These are phyloP conservation scores for Athalia rosae DNA, from an alignment of 2,888 invertebrate genomes.

Conservation along the genomic window DNA sequence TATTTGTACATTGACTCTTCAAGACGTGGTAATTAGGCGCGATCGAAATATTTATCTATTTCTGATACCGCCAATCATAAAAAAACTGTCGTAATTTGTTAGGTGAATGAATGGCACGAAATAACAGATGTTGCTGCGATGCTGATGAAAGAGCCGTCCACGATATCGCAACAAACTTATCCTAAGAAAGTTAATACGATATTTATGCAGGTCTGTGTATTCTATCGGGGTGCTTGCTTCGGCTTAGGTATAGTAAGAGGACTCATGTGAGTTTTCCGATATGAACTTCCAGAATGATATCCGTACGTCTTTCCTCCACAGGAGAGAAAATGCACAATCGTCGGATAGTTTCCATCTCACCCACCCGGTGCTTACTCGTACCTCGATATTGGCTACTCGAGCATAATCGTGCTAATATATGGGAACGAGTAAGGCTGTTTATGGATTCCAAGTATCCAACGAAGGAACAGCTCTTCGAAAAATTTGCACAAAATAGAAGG, in stretches of 20 bases:
- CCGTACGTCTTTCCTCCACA: constrained; percentile 48
- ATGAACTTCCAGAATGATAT: too few species aligned
- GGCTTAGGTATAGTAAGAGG: constrained; percentile 75
- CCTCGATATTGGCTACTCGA: constrained; percentile 83
- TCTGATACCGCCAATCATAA: too few species aligned
- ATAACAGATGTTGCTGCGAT: constrained; percentile 66
- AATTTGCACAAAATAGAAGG: constrained; percentile 75
- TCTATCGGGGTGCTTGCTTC: constrained; percentile 79
- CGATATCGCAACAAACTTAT: constrained; percentile 57
- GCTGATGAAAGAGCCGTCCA: constrained; percentile 65
- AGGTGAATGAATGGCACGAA: constrained; percentile 69
- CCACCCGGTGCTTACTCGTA: constrained; percentile 80
- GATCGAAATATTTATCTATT: too few species aligned
- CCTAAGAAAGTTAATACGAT: constrained; percentile 65
- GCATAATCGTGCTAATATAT: constrained; percentile 80
- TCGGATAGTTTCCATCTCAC: constrained; percentile 80
- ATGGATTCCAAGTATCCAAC: constrained; percentile 78
- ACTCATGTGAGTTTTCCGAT: not conserved
- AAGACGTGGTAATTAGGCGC: constrained; percentile 63
- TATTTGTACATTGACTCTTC: constrained; percentile 63
- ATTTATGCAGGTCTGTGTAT: constrained; percentile 77
- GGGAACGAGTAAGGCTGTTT: constrained; percentile 79
- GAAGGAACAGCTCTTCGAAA: constrained; percentile 76
- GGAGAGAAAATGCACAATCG: constrained; percentile 82
- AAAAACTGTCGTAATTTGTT: not conserved